Base-by-base conservation (phyloP, 2,113 vertebrate genomes). In the Orientallactaga bullata region DNA sequence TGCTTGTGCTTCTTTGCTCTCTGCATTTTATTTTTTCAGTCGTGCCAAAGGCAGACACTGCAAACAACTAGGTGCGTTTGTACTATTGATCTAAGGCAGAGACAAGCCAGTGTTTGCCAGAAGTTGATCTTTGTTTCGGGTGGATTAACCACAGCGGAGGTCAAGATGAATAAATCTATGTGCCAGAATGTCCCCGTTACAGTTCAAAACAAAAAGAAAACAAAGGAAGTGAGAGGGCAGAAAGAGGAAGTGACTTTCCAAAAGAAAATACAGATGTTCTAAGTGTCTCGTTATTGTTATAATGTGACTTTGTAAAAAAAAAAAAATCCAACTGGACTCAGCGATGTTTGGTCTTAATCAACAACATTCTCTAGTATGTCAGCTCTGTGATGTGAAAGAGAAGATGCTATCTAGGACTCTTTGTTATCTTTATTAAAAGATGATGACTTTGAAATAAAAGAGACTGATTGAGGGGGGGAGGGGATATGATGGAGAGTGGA, bases 221-320 rank as follows among this genome's bases (percentile, higher is more conserved):
- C 94, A 97, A 92, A 90, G 96, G 92, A 95, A 95, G 92, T 92
- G 91, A 95, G 72, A 92, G 80, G 90, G 88, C 90, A 91, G 92
- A 90, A 96, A 96, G 90, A 96, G 97, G 96, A 97, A 97, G 97
- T 96, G 89, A 51, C 92, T 96, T 87, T 90, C 80, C 88, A 89
- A 96, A 97, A 96, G 96, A 97, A 97, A 97, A 97, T 96, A 96
- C 96, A 97, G 96, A 96, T 97, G 95, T 95, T 87, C 84, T 79
- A 89, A 88, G 65, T 92, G 84, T 72, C 72, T 87, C 83, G 30
- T 93, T 77, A 87, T 85, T 96, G 94, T 92, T 93, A 93, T 55
- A 80, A 90, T 96, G 66, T 58, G 51, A 93, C 90, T 96, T 94
- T 87, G 66, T 94, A 83, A 87, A 95, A 95, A 51, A 47, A 47